Conservation (phyloP, 2,797 vertebrate species). For the Pangasius sanitwongsei region DNA sequence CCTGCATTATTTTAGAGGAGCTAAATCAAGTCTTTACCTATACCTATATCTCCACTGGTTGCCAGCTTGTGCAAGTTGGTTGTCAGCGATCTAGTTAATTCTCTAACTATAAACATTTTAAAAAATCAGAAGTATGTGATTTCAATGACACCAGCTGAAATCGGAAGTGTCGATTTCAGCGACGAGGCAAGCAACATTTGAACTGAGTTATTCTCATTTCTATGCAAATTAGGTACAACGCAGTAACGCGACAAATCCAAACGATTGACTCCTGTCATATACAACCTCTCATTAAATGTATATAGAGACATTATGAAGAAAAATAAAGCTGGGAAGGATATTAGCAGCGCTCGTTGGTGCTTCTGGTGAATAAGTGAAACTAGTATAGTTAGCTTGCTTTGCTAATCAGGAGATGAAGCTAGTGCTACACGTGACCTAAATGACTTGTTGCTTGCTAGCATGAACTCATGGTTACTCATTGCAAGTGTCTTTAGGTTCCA, state of each 20-base stretch:
- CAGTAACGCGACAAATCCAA: neutral
- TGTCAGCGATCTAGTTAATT: too few relatives aligned
- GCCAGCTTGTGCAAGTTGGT: too few relatives aligned
- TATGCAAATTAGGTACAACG: neutral
- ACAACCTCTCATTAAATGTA: neutral
- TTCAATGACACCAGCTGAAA: neutral
- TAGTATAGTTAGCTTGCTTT: neutral
- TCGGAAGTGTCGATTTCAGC: neutral
- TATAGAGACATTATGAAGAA: neutral
- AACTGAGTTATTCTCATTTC: neutral
- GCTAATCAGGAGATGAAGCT: neutral
- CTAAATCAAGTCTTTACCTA: neutral
- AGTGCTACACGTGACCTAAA: neutral
- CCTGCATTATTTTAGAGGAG: neutral
- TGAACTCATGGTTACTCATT: neutral
- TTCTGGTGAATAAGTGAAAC: neutral
- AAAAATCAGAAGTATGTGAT: neutral
- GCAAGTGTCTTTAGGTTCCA: neutral
- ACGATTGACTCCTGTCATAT: neutral
- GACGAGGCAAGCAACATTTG: neutral
- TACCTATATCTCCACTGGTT: neutral
- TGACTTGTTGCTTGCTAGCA: neutral
- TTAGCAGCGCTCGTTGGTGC: neutral
- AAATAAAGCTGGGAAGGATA: neutral
- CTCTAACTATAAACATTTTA: neutral